Base-by-base conservation (phyloP, 2,888 invertebrate genomes). In the Ecliptopera silaceata region DNA sequence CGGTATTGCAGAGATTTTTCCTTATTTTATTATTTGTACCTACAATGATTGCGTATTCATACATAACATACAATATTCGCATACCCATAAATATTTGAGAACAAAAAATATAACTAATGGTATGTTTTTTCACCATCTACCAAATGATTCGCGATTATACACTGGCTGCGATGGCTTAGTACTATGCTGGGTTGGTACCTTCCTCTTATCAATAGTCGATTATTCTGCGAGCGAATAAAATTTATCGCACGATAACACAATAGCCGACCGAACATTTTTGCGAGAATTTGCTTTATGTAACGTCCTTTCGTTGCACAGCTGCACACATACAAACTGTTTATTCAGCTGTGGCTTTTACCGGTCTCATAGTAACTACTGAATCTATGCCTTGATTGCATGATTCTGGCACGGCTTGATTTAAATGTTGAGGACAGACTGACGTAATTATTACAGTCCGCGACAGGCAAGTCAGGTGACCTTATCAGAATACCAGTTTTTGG, bases 211-310 rank as follows among this genome's bases (percentile, higher is more conserved):
- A 74, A 79, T 70, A 77, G 13, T 8, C 72, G 80, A 83, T 80
- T 80, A 79, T 77, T 78, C 72, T 79, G 74, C 78, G 73, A 77
- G 79, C 77, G 78, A 77, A 80, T 80, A 79, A 77, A 82, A 81
- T 77, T 79, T 84, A 84, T 84, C 81, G 79, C 59, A 63, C 72
- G 83, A 84, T 84, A 84, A 79, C 71, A 74, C 66, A 71, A 39
- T n/a, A 65, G 70, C 41, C 18, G 50, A 11, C 5, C 13, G 65
- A 70, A 69, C 61, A 64, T 66, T 71, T 75, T 73, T 75, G 72
- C 68, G 61, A 71, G 67, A n/a, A n/a, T n/a, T 59, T 62, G 59
- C 22, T 51, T 81, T 78, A 79, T 64, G 62, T 79, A 80, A 80
- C 34, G 22, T 68, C 71, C 74, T 79, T 75, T 77, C 36, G 36